Base-by-base conservation (phyloP, 92 coral and sea anemone genomes). In the Phymanthus crucifer region DNA sequence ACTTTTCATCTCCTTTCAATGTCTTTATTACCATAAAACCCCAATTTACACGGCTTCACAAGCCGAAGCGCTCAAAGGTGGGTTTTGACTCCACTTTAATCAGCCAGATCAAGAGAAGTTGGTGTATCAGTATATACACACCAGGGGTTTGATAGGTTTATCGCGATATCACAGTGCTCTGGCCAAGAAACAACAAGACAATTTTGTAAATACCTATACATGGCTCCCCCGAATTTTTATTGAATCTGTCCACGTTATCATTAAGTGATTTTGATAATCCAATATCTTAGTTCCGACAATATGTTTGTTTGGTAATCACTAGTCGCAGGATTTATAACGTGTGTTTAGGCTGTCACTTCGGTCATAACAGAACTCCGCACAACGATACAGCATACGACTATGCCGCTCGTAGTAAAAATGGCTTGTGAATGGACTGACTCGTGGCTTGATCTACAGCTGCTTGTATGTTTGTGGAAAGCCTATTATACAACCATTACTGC, bases 101-200 rank as follows among this genome's bases (percentile, higher is more conserved):
- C 97, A 82, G 48, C 80, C 86, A 87, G 92, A 93, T 93, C 97
- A 93, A 82, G 80, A 85, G 83, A 92, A 90, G 87, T 89, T 93
- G 94, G 90, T 87, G 94, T 93, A 90, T 90, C 97, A 78, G 65
- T 72, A 47, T 78, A 47, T 37, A 71, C 97, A n/a, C 97, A 78
- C 83, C 97, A 35, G 97, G 97, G 89, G 92, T 86, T 87, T 84
- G 97, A 93, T 93, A 80, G 74, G 94, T 93, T 93, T 93, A 93
- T 93, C 94, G 82, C 91, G 90, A 91, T 89, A 85, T 81, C 88
- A 73, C 84, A 70, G 88, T 81, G 87, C 79, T 36, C 74, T 75
- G 81, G 76, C 84, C 79, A 57, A 78, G 89, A 74, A 87, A 87
- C 84, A 92, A 87, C 97, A 90, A 93, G 87, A 87, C 78, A 88